Conservation (phyloP, 1,140 invertebrate genomes). For the Dreissena rostriformis region DNA sequence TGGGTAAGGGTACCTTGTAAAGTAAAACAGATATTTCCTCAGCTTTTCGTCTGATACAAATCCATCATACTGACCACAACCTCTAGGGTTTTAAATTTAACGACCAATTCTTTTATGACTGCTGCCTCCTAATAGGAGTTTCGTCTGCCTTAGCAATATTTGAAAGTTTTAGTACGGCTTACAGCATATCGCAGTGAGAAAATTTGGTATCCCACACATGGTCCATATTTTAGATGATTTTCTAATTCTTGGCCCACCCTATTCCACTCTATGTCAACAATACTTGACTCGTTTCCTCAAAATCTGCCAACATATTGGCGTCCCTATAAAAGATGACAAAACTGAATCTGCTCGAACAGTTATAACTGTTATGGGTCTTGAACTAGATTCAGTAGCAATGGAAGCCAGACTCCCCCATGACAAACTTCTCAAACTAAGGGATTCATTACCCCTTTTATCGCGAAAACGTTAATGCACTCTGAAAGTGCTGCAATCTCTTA, state of each 20-base stretch:
- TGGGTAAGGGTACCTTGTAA: background rate
- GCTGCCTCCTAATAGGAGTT: constrained; percentile 22
- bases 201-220: constrained; percentile 10
- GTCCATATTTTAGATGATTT: constrained; percentile 57
- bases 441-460: background rate
- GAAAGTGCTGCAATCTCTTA: constrained; percentile 34
- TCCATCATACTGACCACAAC: constrained; percentile 15
- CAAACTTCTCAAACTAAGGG: constrained; percentile 18
- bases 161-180: constrained; percentile 21
- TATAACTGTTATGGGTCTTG: constrained; percentile 28
- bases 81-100: background rate
- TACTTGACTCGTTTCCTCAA: background rate
- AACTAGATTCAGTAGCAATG: constrained; percentile 37
- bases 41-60: constrained; percentile 22
- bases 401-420: constrained; percentile 41
- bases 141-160: constrained; percentile 17
- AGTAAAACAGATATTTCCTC: constrained; percentile 20
- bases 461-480: constrained; percentile 1
- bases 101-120: constrained; percentile 16
- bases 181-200: background rate
- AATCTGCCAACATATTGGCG: constrained; percentile 7
- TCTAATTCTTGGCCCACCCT: constrained; percentile 31
- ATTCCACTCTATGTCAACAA: background rate
- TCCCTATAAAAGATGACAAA: constrained; percentile 42
- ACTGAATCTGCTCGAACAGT: background rate